These are phyloP conservation scores for Labia minor DNA, from an alignment of 2,888 invertebrate species.

Conservation along the genomic window DNA sequence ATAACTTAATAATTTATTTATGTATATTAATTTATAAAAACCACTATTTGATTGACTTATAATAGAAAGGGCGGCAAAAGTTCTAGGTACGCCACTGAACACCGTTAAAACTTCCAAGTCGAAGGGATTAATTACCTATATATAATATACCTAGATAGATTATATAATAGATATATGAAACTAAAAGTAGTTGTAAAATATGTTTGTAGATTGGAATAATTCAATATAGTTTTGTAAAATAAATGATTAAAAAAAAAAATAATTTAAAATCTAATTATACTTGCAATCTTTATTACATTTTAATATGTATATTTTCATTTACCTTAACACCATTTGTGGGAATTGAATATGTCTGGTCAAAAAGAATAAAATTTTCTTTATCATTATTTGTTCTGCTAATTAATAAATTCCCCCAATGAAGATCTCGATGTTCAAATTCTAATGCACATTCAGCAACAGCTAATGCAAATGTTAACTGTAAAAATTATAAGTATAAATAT, in stretches of 20 bases:
- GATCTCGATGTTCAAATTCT: conserved; percentile 89
- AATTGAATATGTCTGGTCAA: conserved; percentile 40
- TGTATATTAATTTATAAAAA: too few relatives aligned
- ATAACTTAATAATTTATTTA: too few relatives aligned
- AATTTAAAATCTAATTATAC: too few relatives aligned
- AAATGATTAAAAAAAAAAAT: too few relatives aligned
- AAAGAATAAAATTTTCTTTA: conserved; percentile 43
- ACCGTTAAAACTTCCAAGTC: too few relatives aligned
- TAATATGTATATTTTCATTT: too few relatives aligned
- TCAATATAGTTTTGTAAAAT: neutral
- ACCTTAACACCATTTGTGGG: conserved; percentile 42
- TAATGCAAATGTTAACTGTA: conserved; percentile 67
- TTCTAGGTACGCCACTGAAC: too few relatives aligned
- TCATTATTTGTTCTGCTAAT: conserved; percentile 53
- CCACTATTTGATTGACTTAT: too few relatives aligned
- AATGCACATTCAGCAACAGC: conserved; percentile 75
- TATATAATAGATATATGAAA: conserved; percentile 8
- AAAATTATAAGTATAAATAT: conserved; percentile 30
- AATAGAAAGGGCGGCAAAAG: too few relatives aligned
- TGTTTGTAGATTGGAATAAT: neutral
- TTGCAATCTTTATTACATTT: too few relatives aligned
- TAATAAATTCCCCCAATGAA: conserved; percentile 92
- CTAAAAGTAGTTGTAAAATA: neutral
- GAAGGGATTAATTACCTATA: too few relatives aligned
- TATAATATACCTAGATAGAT: too few relatives aligned